Base-by-base conservation (phyloP, 2,888 invertebrate genomes). In the Choreutis nemorana region DNA sequence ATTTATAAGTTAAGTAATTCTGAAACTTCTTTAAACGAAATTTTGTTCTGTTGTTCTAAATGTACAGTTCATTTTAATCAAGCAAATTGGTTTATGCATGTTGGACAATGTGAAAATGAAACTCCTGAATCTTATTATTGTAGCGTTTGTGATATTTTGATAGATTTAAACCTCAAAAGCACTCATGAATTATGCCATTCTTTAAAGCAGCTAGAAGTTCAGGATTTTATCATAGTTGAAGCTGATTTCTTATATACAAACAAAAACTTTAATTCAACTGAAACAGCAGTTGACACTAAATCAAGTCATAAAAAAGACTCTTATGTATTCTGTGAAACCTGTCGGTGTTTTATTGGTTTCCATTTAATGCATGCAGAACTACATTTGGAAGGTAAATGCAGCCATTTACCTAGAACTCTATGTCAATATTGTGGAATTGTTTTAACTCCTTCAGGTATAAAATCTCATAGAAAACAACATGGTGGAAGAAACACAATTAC, bases 381-480 rank as follows among this genome's bases (percentile, higher is more conserved):
- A 16, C 70, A 70, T 30, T 23, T 37, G 2, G 35, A 58, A 32
- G 37, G 35, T 6, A 41, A 33, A 20, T 70, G 68, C 39, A 31
- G 32, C 8, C 39, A 55, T 28, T 40, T 57, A 6, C 11, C 23
- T 4, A 61, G 43, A 35, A 36, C 32, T 30, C 34, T 53, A 14
- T 71, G 71, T 35, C 47, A 45, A 37, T 31, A 39, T 28, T 73
- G 72, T 46, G 72, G 72, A 2, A 48, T 73, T 23, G 35, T 53
- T 29, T 45, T 66, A 25, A 57, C 63, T 2, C 27, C 33, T 10
- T 50, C 43, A 35, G 34, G 44, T 28, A 42, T 55, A 15, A 20
- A 29, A 21, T 34, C 42, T 11, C 72, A 72, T 38, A 47, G 37
- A 44, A 39, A 35, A 8, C 29, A 54, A 14, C 72, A 72, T 37